Conservation (phyloP, 2,113 vertebrate species). For the Misgurnus anguillicaudatus region DNA sequence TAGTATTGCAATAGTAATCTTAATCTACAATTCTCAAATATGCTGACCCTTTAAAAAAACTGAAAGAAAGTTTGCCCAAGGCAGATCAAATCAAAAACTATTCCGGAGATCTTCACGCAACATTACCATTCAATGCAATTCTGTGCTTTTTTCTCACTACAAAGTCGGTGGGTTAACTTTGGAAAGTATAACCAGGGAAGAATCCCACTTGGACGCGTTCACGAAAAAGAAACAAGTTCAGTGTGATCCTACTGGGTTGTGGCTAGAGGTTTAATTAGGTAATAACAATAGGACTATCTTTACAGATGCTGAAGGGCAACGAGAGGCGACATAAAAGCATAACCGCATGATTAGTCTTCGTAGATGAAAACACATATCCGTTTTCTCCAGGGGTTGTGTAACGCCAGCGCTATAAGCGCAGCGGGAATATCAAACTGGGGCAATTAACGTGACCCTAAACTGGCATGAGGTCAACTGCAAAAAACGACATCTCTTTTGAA, state of each 20-base stretch:
- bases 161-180: not conserved
- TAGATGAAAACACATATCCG: constrained; percentile 24
- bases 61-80: not conserved
- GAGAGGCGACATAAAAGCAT: constrained; percentile 32
- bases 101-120: not conserved
- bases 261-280: constrained; percentile 32
- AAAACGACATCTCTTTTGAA: constrained; percentile 4
- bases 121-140: not conserved
- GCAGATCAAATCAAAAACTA: constrained; percentile 9
- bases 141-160: not conserved
- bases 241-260: not conserved
- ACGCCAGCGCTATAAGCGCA: constrained; percentile 1
- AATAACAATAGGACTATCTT: constrained; percentile 45
- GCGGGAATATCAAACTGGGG: constrained; percentile 20
- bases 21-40: not conserved
- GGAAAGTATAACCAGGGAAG: not conserved
- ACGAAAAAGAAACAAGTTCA: constrained; percentile 14
- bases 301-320: constrained; percentile 29
- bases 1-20: not conserved
- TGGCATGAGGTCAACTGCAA: constrained; percentile 31
- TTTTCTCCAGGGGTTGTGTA: constrained; percentile 28
- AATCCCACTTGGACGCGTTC: not conserved
- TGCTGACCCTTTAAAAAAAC: not conserved
- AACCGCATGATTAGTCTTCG: constrained; percentile 35
- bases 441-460: constrained; percentile 24